These are phyloP conservation scores for Sarcophilus harrisii DNA, from an alignment of 2,797 vertebrate genomes.

Conservation along the genomic window DNA sequence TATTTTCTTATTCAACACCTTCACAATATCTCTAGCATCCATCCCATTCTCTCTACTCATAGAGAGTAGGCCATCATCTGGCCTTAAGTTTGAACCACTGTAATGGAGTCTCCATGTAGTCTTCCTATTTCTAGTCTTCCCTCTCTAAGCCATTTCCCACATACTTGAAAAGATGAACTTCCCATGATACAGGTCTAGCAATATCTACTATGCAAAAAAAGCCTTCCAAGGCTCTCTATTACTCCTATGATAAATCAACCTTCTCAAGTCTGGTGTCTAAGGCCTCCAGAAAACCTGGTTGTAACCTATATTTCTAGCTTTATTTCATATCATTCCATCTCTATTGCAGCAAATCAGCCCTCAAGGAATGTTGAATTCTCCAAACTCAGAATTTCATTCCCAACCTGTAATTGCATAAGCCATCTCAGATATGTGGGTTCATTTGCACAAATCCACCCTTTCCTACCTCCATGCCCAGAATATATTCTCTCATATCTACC, in stretches of 20 bases:
- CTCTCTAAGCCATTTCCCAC: not conserved
- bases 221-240: not conserved
- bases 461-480: not conserved
- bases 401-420: not conserved
- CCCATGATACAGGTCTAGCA: not conserved
- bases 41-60: not conserved
- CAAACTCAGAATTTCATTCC: not conserved
- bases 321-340: not conserved
- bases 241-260: not conserved
- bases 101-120: not conserved
- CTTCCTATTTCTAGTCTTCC: not conserved
- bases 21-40: not conserved
- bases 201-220: not conserved
- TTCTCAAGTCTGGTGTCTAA: not conserved
- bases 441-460: not conserved
- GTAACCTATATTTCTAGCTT: not conserved
- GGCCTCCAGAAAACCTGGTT: not conserved
- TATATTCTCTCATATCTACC: not conserved
- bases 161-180: not conserved
- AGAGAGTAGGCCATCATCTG: not conserved
- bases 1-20: not conserved
- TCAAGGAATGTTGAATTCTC: not conserved
- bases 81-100: not conserved
- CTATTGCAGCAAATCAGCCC: not conserved
- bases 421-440: not conserved